phyloP scores from a whole-genome alignment of 2,888 invertebrate species.

The Cryptocheilus praepositus region DNA sequence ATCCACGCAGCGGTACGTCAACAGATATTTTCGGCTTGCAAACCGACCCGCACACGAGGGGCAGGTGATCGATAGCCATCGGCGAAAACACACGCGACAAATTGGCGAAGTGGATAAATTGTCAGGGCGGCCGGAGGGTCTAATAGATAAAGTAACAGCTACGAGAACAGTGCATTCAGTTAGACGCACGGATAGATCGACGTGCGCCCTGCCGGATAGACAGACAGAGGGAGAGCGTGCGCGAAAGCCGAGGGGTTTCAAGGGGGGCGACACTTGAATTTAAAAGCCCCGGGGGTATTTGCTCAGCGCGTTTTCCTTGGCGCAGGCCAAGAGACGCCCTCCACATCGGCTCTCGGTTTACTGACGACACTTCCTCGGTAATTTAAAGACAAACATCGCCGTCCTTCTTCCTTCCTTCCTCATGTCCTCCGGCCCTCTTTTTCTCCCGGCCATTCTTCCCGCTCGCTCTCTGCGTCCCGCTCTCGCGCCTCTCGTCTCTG shows the following conservation, averaged over 20 bases:
- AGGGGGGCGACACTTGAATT: slow-evolving; percentile 48
- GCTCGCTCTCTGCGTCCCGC: not conserved
- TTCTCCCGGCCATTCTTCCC: not conserved
- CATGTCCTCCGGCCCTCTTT: not conserved
- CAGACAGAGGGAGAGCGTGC: not conserved
- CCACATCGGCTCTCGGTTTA: slow-evolving; percentile 18
- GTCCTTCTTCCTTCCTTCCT: not conserved
- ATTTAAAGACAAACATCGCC: slow-evolving; percentile 26
- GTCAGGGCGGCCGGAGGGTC: not conserved
- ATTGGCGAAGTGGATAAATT: not conserved
- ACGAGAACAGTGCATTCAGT: not conserved
- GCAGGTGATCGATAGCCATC: not conserved
- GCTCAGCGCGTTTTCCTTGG: slow-evolving; percentile 46
- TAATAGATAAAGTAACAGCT: not conserved
- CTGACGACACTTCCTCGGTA: slow-evolving; percentile 26
- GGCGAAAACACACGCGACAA: not conserved
- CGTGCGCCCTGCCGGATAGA: not conserved
- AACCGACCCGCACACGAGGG: not conserved
- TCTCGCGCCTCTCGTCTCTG: not conserved
- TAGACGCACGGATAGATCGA: not conserved
- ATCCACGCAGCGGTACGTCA: too few species aligned
- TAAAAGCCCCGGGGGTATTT: slow-evolving; percentile 48
- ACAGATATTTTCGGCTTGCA: too few species aligned
- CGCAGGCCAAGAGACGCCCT: slow-evolving; percentile 11
- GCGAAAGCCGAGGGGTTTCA: slow-evolving; percentile 13